Evolutionary conservation across 2,113 vertebrate genomes (phyloP), one percentile per base, ranked within the genome.

Genomic region (Dicentrarchus labrax): DNA sequence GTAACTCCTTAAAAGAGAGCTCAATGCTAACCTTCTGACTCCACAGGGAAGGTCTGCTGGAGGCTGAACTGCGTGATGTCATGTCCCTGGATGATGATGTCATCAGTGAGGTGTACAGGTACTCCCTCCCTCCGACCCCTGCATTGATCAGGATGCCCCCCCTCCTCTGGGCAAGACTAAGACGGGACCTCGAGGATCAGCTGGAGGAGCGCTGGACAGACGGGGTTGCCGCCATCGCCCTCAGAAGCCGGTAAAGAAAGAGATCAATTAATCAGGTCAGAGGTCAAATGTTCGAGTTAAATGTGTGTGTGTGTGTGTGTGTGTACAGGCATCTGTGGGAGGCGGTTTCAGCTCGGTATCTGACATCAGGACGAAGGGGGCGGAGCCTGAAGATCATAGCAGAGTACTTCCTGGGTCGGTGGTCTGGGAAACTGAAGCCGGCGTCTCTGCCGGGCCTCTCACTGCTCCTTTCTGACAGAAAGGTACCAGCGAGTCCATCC

Each of bases 31-130:
- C 30, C 9, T 22, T 8, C 11, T 51, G 0, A 72, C 21, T 86
- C 64, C 54, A 66, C 91, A 98, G 97, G 91, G 89, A 91, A 0
- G 96, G 96, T 2, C 89, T 97, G 45, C 94, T 97, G 9, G 97
- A 97, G 72, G 90, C 72, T 0, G 97, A 98, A 66, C 84, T 98
- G 70, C 94, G 95, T 72, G 97, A 97, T 9, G 15, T 97, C 50
- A 74, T 97, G 84, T 97, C 97, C 30, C 81, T 97, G 85, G 96
- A 97, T 0, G 89, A 97, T 41, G 94, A 96, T 30, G 89, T 97
- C 73, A 94, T 97, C n/a, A 73, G 90, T 45, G 95, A 95, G 15
- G 94, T 95, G 54, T 97, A 97, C 86, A 90, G 45, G 36, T 86
- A 90, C 84, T 94, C 92, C 72, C 91, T 94, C 0, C 96, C 96